Evolutionary conservation across 2,888 invertebrate genomes (phyloP), one percentile per base, ranked within the genome.

Genomic region (Liopterus haemorrhoidalis): DNA sequence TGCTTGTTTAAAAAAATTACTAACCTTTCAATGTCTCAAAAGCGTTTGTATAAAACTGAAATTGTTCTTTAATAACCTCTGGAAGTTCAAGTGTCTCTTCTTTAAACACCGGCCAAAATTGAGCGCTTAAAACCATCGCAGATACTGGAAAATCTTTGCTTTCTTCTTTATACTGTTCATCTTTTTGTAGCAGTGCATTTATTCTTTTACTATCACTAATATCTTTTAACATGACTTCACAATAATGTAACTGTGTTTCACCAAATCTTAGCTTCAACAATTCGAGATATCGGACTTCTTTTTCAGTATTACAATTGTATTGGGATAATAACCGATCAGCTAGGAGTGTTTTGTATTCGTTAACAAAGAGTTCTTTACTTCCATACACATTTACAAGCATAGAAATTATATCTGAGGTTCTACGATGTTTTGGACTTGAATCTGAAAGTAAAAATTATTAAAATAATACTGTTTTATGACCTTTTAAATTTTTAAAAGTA

Each of bases 311-410:
- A 59, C 90, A 91, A 49, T 84, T 82, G 59, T 83, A 79, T 61
- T 89, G 88, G 0, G 85, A 80, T 8, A 94, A 67, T 16, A 95
- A 68, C 51, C 94, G 75, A 62, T 97, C 95, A 0, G 96, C 95
- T 53, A 99, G 70, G 12, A 99, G 71, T 27, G 90, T 93, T 39
- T 95, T 77, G 66, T 99, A 99, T 69, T 99, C 99, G 65, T 94
- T 95, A 2, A 99, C 95, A 72, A 99, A 99, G 22, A 97, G 69
- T 66, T 97, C 95, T 66, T 95, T 95, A 60, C 95, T 96, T 9
- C 97, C 97, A 66, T 99, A 97, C 30, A 99, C 94, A 67, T 93
- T 95, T 0, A 99, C 94, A 41, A 99, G 76, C 88, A 97, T 96
- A 33, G 95, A 93, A 63, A 99, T 94, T 38, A 99, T 94, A 65